Conservation (phyloP, 2,888 invertebrate genomes). For the Omphaloscelis lunosa region DNA sequence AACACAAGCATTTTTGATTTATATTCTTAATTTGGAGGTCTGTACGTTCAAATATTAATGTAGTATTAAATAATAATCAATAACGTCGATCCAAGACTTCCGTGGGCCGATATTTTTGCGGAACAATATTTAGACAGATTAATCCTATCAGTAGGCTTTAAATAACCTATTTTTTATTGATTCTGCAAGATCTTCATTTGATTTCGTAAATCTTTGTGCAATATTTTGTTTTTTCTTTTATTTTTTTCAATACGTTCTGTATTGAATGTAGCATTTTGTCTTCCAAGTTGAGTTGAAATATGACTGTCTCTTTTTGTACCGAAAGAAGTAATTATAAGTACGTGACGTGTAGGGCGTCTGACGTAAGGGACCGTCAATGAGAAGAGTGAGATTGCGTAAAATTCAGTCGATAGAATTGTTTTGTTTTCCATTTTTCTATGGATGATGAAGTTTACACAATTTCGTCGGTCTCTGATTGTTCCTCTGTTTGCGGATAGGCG, state of each 20-base stretch:
- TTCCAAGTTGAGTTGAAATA: slow-evolving; percentile 69
- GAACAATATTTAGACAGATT: slow-evolving; percentile 44
- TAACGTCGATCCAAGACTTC: slow-evolving; percentile 21
- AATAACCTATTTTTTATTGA: slow-evolving; percentile 23
- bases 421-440: slow-evolving; percentile 28
- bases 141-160: slow-evolving; percentile 56
- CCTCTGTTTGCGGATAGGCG: slow-evolving; percentile 34
- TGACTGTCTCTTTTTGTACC: slow-evolving; percentile 46
- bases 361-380: slow-evolving; percentile 6
- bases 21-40: slow-evolving; percentile 16
- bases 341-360: slow-evolving; percentile 36
- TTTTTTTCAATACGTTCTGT: slow-evolving; percentile 56
- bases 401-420: slow-evolving; percentile 7
- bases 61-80: slow-evolving; percentile 21
- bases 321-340: slow-evolving; percentile 39
- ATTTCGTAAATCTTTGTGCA: slow-evolving; percentile 67
- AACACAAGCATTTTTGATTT: slow-evolving; percentile 45
- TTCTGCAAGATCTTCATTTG: slow-evolving; percentile 30
- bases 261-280: slow-evolving; percentile 70
- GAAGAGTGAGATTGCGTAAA: slow-evolving; percentile 29
- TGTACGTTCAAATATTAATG: slow-evolving; percentile 30
- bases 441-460: slow-evolving; percentile 17
- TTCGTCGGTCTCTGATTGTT: slow-evolving; percentile 28
- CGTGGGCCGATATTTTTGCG: slow-evolving; percentile 54
- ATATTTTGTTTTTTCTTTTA: slow-evolving; percentile 64